These are phyloP conservation scores for Parazoanthus darwini DNA, from an alignment of 92 coral and sea anemone species.

Conservation along the genomic window DNA sequence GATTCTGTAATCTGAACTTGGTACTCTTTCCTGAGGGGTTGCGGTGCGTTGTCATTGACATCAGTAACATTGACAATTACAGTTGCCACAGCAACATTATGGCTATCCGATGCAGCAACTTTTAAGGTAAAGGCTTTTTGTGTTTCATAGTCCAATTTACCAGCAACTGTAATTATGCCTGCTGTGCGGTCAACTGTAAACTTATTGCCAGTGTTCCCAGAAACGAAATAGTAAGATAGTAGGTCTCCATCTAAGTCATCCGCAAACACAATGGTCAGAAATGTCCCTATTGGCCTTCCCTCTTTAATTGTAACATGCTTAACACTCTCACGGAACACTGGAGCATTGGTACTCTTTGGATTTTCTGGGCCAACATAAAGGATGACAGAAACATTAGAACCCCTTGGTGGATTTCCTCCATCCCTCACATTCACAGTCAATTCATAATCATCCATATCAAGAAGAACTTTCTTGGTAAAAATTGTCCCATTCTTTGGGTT, in stretches of 20 bases:
- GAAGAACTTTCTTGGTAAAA: conserved; percentile 59
- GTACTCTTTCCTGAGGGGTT: conserved; percentile 81
- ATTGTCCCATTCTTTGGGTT: conserved; percentile 76
- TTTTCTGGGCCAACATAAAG: conserved; percentile 51
- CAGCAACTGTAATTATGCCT: conserved; percentile 65
- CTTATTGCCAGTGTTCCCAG: conserved; percentile 84
- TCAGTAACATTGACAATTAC: conserved; percentile 66
- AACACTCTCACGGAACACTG: conserved; percentile 41
- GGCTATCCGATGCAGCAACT: conserved; percentile 77
- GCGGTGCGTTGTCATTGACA: conserved; percentile 88
- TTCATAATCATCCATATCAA: conserved; percentile 53
- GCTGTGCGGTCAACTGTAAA: conserved; percentile 57
- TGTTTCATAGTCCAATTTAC: conserved; percentile 66
- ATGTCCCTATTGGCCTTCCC: conserved; percentile 57
- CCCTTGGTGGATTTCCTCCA: conserved; percentile 64
- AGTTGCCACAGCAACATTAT: conserved; percentile 61
- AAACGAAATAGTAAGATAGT: conserved; percentile 52
- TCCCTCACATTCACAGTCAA: conserved; percentile 74
- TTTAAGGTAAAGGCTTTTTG: conserved; percentile 60
- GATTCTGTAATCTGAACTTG: conserved; percentile 77
- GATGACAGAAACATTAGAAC: conserved; percentile 55
- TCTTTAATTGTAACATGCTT: conserved; percentile 56
- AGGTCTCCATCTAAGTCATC: conserved; percentile 64
- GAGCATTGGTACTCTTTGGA: conserved; percentile 52
- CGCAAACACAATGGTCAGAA: conserved; percentile 55